phyloP scores from a whole-genome alignment of 2,888 invertebrate genomes.

The Anaspis maculata region DNA sequence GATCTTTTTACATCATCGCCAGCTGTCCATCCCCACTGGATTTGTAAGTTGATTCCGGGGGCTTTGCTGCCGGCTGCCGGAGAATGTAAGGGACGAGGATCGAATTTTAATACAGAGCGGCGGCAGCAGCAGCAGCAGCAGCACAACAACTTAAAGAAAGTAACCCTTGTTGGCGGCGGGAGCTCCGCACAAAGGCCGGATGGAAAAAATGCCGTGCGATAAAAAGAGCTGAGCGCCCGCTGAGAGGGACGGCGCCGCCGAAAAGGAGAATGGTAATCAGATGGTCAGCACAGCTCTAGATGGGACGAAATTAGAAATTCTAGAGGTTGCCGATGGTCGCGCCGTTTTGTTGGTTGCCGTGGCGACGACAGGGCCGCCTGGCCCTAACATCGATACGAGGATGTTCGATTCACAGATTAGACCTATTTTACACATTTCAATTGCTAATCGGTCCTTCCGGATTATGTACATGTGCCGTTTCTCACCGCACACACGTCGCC shows the following conservation, averaged over 20 bases:
- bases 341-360: conserved; percentile 36
- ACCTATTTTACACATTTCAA: conserved; percentile 38
- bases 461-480: conserved; percentile 20
- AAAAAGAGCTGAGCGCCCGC: no score
- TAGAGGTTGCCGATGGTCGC: conserved; percentile 27
- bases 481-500: conserved; percentile 7
- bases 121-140: conserved; percentile 8
- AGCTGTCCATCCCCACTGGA: conserved; percentile 40
- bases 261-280: no score
- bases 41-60: conserved; percentile 40
- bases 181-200: conserved; percentile 1
- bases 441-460: conserved; percentile 33
- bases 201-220: conserved; percentile 7
- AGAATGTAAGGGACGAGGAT: conserved; percentile 7
- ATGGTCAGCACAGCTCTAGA: no score
- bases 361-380: conserved; percentile 5
- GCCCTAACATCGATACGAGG: conserved; percentile 31
- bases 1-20: conserved; percentile 34
- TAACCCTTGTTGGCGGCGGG: no score
- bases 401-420: conserved; percentile 35
- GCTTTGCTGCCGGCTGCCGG: no score
- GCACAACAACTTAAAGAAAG: conserved; percentile 3
- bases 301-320: conserved; percentile 18
- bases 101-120: conserved; percentile 14
- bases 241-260: no score